These are phyloP conservation scores for Rhodinocichla rosea DNA, from an alignment of 2,113 vertebrate species.

Conservation along the genomic window DNA sequence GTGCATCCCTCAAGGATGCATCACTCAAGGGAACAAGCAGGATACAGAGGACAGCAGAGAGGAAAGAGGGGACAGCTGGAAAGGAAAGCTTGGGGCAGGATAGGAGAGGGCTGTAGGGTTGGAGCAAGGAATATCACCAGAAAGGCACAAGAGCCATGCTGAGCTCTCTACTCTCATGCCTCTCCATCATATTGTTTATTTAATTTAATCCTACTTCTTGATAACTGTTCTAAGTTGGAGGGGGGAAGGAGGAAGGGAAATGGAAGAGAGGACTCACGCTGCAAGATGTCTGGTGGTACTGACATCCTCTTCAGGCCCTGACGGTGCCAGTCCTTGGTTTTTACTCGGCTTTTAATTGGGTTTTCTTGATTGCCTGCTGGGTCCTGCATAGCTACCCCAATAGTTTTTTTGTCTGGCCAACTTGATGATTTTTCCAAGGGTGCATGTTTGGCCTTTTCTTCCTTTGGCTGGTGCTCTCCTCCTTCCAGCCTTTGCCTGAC, in stretches of 20 bases:
- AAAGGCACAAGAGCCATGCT: not conserved
- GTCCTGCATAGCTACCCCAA: not conserved
- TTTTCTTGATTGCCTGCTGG: not conserved
- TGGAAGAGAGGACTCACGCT: constrained; percentile 8
- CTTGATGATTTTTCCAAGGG: constrained; percentile 76
- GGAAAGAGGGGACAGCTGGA: not conserved
- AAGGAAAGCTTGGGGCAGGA: not conserved
- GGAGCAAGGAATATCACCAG: not conserved
- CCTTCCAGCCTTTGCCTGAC: not conserved
- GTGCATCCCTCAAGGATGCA: not conserved
- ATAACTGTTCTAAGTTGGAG: not conserved
- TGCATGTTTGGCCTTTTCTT: constrained; percentile 3
- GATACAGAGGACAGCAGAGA: not conserved
- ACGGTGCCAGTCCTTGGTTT: constrained; percentile 73
- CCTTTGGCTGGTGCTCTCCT: not conserved
- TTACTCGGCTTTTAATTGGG: constrained; percentile 2
- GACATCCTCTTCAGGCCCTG: constrained; percentile 73
- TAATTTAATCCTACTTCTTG: not conserved
- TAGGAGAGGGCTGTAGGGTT: not conserved
- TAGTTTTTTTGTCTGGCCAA: constrained; percentile 57
- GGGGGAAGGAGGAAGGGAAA: not conserved
- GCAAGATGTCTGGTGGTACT: constrained; percentile 44
- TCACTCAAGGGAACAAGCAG: not conserved
- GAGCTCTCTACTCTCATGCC: not conserved
- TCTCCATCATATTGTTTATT: not conserved